These are phyloP conservation scores for Enteromius paludinosus DNA, from an alignment of 2,797 vertebrate species.

Conservation along the genomic window DNA sequence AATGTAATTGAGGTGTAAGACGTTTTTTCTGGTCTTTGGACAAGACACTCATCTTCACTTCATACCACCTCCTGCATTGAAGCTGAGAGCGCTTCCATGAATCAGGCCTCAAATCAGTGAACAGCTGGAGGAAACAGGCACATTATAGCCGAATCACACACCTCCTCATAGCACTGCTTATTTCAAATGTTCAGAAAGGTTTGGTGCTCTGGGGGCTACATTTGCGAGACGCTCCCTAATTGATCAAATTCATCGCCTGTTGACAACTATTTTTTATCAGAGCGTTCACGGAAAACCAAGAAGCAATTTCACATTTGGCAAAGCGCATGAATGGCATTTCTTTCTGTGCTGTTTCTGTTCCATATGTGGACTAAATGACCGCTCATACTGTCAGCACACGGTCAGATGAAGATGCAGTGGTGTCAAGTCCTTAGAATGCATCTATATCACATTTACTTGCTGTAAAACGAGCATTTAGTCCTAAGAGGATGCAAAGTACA, in stretches of 20 bases:
- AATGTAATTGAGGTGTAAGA: conserved; percentile 51
- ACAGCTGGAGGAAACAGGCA: conserved; percentile 13
- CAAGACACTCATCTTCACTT: conserved; percentile 40
- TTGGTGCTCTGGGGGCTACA: conserved; percentile 20
- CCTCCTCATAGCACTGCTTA: conserved; percentile 2
- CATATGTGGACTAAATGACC: conserved; percentile 76
- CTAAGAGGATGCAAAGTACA: conserved; percentile 52
- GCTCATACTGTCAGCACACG: conserved; percentile 62
- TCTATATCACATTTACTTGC: conserved; percentile 64
- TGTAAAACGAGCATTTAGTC: conserved; percentile 48
- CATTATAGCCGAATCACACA: neutral
- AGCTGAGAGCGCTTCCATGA: neutral
- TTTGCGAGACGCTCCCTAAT: conserved; percentile 32
- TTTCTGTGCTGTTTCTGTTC: conserved; percentile 60
- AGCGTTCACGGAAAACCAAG: conserved; percentile 57
- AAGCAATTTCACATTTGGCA: conserved; percentile 71
- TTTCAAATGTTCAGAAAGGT: conserved; percentile 22
- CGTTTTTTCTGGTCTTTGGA: conserved; percentile 41
- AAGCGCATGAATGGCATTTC: conserved; percentile 63
- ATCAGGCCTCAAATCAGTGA: conserved; percentile 36
- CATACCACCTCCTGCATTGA: conserved; percentile 25
- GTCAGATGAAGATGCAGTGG: conserved; percentile 63
- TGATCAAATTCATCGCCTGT: conserved; percentile 42
- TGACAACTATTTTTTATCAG: conserved; percentile 37
- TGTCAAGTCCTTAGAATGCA: conserved; percentile 36